Base-by-base conservation (phyloP, 2,113 vertebrate genomes). In the Vombatus ursinus region DNA sequence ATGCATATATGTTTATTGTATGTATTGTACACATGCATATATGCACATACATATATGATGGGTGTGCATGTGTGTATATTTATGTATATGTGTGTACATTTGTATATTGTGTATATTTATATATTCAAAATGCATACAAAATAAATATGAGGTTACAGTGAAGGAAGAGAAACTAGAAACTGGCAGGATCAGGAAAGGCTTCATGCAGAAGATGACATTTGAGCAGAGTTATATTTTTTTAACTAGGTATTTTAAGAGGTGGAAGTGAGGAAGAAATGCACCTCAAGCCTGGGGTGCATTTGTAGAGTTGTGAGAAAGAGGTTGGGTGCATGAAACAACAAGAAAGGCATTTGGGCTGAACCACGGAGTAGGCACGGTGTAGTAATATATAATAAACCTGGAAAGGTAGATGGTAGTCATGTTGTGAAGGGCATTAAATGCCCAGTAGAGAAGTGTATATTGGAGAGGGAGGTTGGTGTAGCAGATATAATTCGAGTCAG, bases 41-140 rank as follows among this genome's bases (percentile, higher is more conserved):
- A 6, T 77, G 28, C 16, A 37, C 93, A 97, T 96, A 93, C 94
- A 94, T 61, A 97, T 95, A 77, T 68, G 28, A 3, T 77, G 37
- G 19, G 5, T 6, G 19, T 77, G 57, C 11, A 5, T 77, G 31
- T 77, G 52, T 53, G 52, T 22, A 53, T 23, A 77, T 19, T 25
- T 54, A 22, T 37, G 61, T n/a, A 77, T 68, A 14, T n/a, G 16
- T 68, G 28, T 37, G 3, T n/a, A n/a, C 14, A 23, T 84, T 0
- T 23, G n/a, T 44, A 19, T 84, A 96, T 97, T 84, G 16, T 84
- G 19, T 84, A 44, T 44, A 96, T 97, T 93, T 49, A 44, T 44
- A 84, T 44, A 84, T 84, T 84, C 14, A 23, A 84, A 84, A 84
- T 44, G n/a, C 44, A 44, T 44, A 84, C 37, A 22, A 44, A 84